Evolutionary conservation across 2,797 vertebrate genomes (phyloP).

Genomic region (Scarus forsteni): DNA sequence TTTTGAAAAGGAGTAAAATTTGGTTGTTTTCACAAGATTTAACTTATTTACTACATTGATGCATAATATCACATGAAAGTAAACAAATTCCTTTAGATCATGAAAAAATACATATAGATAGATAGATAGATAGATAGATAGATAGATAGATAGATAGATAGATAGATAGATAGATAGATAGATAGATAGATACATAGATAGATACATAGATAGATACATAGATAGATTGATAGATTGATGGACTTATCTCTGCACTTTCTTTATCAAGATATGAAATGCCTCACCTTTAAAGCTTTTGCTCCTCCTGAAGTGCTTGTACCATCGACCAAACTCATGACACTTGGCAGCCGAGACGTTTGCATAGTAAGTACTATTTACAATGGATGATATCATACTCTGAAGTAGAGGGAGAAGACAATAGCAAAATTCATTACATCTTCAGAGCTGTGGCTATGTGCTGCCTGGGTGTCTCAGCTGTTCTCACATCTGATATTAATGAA

Average conservation of each 20-base stretch:
- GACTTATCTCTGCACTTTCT: slow-evolving; percentile 12
- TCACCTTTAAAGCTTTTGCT: slow-evolving; percentile 91
- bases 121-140: too few species aligned
- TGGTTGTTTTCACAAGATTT: too few species aligned
- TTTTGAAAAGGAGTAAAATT: too few species aligned
- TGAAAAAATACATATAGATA: too few species aligned
- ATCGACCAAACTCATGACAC: slow-evolving; percentile 98
- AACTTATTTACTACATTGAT: too few species aligned
- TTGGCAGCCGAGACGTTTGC: slow-evolving; percentile 98
- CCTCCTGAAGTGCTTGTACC: slow-evolving; percentile 99
- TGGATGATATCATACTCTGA: slow-evolving; percentile 98
- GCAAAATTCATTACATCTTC: slow-evolving; percentile 74
- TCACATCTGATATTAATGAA: slow-evolving; percentile 82
- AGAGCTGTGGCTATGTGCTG: slow-evolving; percentile 59
- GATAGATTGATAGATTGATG: too few species aligned
- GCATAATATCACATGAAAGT: too few species aligned
- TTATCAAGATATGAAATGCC: slow-evolving; percentile 42
- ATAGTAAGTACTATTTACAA: slow-evolving; percentile 99
- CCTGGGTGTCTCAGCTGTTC: slow-evolving; percentile 77
- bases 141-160: too few species aligned
- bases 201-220: too few species aligned
- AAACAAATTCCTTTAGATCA: too few species aligned
- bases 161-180: too few species aligned
- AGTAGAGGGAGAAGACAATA: slow-evolving; percentile 72
- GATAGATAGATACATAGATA: too few species aligned